Evolutionary conservation across 1,140 invertebrate species (phyloP), one percentile per base, ranked within the genome.

Genomic region (Thereuonema tuberculata): DNA sequence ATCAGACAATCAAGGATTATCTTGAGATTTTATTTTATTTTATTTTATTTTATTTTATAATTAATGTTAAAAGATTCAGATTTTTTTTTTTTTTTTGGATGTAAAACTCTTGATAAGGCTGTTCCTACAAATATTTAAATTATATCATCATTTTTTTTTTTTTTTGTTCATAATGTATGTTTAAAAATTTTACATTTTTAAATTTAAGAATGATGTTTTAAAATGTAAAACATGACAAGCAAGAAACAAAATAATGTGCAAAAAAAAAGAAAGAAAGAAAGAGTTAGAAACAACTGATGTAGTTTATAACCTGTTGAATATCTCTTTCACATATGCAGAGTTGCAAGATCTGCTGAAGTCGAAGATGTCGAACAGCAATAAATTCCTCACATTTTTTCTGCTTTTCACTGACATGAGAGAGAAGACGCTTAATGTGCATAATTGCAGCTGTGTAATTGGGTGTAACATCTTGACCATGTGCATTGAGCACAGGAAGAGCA

Each of bases 401-500:
- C 75, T 67, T 49, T 50, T 71, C 67, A 80, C 82, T 62, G 20
- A 74, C 61, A n/a, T 71, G 66, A 28, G 70, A 68, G 25, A 87
- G 70, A 61, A 84, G 80, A 63, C 84, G 81, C 58, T 80, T 76
- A 43, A 87, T 78, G 67, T 86, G 84, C 28, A 80, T 74, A 24
- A 86, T 85, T 64, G 87, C 84, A 65, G 78, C 76, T 26, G 77
- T 79, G 62, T 86, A 87, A 75, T 87, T 82, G 5, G 86, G 78
- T 17, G 77, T 74, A 65, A 87, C 77, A 69, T 87, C 85, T 62
- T 83, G 77, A 23, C 84, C 84, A 56, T 85, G 74, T 0, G 85
- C 84, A 72, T 88, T 85, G 72, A 88, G 87, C 47, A 87, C 80
- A 12, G 85, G 85, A 76, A 87, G 82, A 5, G 85, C 84, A 55